phyloP scores from a whole-genome alignment of 2,888 invertebrate genomes.

The Drosophila emarginata region DNA sequence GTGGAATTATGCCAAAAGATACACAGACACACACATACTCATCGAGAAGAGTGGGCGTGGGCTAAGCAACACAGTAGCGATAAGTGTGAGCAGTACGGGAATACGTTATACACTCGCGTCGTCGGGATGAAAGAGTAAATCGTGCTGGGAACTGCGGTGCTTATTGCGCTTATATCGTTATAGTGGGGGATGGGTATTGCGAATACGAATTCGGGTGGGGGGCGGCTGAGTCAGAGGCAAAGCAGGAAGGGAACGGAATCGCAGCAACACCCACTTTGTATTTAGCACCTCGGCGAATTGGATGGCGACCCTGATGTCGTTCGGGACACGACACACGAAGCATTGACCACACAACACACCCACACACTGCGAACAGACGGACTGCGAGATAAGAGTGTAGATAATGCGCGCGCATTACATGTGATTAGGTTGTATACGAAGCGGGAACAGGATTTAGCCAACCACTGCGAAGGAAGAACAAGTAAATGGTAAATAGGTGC shows the following conservation, averaged over 20 bases:
- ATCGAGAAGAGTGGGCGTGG: constrained; percentile 69
- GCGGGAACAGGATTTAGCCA: constrained; percentile 78
- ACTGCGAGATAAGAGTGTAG: constrained; percentile 79
- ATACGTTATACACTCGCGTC: constrained; percentile 49
- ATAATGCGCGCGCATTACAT: constrained; percentile 83
- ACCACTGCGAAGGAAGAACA: constrained; percentile 70
- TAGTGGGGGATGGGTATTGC: constrained; percentile 24
- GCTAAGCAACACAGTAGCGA: constrained; percentile 40
- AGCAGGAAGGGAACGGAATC: constrained; percentile 22
- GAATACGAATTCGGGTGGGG: constrained; percentile 8
- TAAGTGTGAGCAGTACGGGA: constrained; percentile 61
- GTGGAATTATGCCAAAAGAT: constrained; percentile 74
- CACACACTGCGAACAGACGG: constrained; percentile 31
- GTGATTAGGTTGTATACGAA: constrained; percentile 80
- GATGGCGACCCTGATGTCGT: constrained; percentile 53
- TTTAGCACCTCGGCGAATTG: constrained; percentile 73
- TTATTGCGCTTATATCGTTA: constrained; percentile 61
- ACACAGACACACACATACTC: constrained; percentile 16
- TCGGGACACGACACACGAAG: constrained; percentile 37
- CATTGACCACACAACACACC: constrained; percentile 9
- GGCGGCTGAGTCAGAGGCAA: background rate
- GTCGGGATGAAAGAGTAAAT: constrained; percentile 77
- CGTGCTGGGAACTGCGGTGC: constrained; percentile 44
- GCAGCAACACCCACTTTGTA: constrained; percentile 69
- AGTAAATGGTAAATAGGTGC: constrained; percentile 44